Conservation (phyloP, 2,113 vertebrate genomes). For the Corythoichthys intestinalis region DNA sequence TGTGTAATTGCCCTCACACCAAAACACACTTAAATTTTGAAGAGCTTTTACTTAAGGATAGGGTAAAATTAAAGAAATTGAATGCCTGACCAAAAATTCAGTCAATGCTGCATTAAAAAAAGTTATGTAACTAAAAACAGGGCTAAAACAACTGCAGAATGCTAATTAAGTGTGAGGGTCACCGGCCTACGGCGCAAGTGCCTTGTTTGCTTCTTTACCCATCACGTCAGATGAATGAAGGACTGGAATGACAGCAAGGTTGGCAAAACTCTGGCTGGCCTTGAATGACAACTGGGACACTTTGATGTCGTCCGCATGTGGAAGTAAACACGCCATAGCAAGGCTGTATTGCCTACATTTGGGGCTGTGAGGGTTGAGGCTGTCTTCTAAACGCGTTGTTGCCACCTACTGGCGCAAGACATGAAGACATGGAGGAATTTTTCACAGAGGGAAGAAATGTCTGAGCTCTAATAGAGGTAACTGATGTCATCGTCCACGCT, state of each 20-base stretch:
- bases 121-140: neutral
- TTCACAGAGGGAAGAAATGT: neutral
- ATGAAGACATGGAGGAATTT: slow-evolving; percentile 10
- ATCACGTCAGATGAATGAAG: slow-evolving; percentile 3
- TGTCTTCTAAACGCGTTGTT: slow-evolving; percentile 46
- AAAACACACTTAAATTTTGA: slow-evolving; percentile 7
- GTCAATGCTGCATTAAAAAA: neutral
- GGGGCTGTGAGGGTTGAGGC: neutral
- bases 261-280: slow-evolving; percentile 10
- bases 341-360: slow-evolving; percentile 1
- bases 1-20: neutral
- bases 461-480: neutral
- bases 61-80: neutral
- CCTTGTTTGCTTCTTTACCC: slow-evolving; percentile 13
- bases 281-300: slow-evolving; percentile 17
- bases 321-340: slow-evolving; percentile 16
- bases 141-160: neutral
- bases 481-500: no score
- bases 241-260: slow-evolving; percentile 8
- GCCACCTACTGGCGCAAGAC: slow-evolving; percentile 64
- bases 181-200: neutral
- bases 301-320: slow-evolving; percentile 8
- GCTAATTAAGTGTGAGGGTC: slow-evolving; percentile 12
- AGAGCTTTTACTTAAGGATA: neutral
- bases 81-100: neutral